These are phyloP conservation scores for Chironomus striatipennis DNA, from an alignment of 1,140 invertebrate species.

Conservation along the genomic window DNA sequence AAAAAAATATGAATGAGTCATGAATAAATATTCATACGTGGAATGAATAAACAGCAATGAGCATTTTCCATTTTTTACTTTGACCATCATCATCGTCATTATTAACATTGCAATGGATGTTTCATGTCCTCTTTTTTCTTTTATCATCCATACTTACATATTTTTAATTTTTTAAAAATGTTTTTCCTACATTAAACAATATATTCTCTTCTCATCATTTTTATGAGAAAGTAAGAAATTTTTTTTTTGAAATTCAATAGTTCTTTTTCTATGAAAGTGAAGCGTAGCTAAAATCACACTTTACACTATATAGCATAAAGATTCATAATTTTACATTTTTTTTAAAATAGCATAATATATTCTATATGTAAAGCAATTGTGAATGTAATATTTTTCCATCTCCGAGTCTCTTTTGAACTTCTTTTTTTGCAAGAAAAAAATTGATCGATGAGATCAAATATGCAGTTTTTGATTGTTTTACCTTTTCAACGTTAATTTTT, in stretches of 20 bases:
- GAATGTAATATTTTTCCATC: neutral
- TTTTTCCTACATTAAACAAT: too few species aligned
- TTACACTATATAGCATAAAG: neutral
- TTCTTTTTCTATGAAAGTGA: neutral
- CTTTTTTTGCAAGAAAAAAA: too few species aligned
- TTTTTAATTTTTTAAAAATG: too few species aligned
- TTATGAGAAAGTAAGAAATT: too few species aligned
- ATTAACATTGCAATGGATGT: neutral
- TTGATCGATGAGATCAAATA: too few species aligned
- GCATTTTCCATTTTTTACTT: neutral
- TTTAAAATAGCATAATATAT: neutral
- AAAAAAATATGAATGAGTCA: too few species aligned
- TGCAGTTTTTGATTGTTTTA: too few species aligned
- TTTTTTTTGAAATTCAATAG: neutral
- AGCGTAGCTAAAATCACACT: neutral
- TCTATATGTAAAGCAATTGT: neutral
- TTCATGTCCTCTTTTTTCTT: neutral
- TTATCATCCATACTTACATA: too few species aligned
- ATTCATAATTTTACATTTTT: neutral
- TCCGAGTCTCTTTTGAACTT: neutral
- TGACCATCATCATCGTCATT: slow-evolving; percentile 12
- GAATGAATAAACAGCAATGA: neutral
- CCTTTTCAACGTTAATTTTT: too few species aligned
- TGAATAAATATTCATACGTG: too few species aligned
- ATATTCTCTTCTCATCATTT: too few species aligned